Evolutionary conservation across 1,140 invertebrate genomes (phyloP).

Genomic region (Drosophila melanica): DNA sequence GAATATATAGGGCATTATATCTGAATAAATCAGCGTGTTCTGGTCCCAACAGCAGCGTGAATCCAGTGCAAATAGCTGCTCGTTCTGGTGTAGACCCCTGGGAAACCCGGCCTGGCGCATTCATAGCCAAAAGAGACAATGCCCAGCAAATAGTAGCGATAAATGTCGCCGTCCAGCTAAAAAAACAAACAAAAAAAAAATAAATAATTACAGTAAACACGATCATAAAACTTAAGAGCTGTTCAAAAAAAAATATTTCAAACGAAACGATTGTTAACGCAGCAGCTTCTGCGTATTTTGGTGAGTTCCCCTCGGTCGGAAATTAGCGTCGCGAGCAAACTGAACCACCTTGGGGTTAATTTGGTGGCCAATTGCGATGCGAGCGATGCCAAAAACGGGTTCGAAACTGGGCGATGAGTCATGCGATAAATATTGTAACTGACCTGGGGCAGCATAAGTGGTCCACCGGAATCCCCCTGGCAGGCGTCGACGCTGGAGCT

Average conservation of each 20-base stretch:
- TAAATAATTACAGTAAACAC: background rate
- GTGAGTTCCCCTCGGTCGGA: constrained; percentile 15
- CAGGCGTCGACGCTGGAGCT: constrained; percentile 90
- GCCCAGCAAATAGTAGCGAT: constrained; percentile 86
- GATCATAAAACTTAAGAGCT: constrained; percentile 10
- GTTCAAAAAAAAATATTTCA: too few relatives aligned
- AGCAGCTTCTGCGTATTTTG: background rate
- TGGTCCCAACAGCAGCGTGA: constrained; percentile 17
- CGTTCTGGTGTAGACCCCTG: constrained; percentile 88
- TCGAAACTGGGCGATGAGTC: constrained; percentile 37
- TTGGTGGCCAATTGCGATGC: background rate
- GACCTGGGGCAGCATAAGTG: constrained; percentile 87
- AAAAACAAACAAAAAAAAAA: background rate
- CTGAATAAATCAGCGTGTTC: constrained; percentile 8
- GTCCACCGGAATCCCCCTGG: constrained; percentile 93
- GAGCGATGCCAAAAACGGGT: constrained; percentile 47
- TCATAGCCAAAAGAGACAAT: constrained; percentile 89
- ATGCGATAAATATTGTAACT: constrained; percentile 40
- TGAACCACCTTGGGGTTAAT: constrained; percentile 52
- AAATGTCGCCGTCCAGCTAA: constrained; percentile 57
- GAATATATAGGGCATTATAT: background rate
- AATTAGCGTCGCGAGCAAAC: constrained; percentile 32
- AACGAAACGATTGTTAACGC: constrained; percentile 27
- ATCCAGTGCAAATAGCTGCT: constrained; percentile 84
- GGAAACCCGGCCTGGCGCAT: constrained; percentile 88